Evolutionary conservation across 2,888 invertebrate species (phyloP), one percentile per base, ranked within the genome.

Genomic region (Sarcophaga subvicina): DNA sequence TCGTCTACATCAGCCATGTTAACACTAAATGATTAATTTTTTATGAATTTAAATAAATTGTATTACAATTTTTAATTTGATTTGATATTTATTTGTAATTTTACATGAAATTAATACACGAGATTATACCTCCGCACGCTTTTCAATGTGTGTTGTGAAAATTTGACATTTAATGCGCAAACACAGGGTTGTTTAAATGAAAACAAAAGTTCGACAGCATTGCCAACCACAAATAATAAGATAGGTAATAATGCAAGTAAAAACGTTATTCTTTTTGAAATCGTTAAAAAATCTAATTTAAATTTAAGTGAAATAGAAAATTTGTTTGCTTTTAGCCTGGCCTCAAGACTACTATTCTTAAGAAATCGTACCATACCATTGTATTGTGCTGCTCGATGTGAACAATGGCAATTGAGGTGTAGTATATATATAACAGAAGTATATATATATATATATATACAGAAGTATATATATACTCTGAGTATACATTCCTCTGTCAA

Each of bases 1-100:
- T 93, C 93, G 54, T 94, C 93, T 12, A 94, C 91, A 83, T 93
- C 91, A 77, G 92, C 91, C 91, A 90, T 91, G 37, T 25, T 75
- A 14, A 6, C 60, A 12, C 70, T 59, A 12, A 64, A 49, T 62
- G 14, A n/a, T 22, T 20, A 76, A 54, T 60, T 47, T 11, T 70
- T 10, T 49, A 5, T 73, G 11, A n/a, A 67, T 73, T 76, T 70
- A 3, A 22, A 22, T 12, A 62, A 2, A 12, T 70, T 25, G 8
- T 71, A 47, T 67, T 4, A 27, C 22, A 37, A 25, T 80, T 80
- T 80, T 3, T 54, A 14, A 54, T 80, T 59, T 17, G 22, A 69
- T 72, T 62, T 72, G 11, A n/a, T 5, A 76, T 75, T 70, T 73
- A 66, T 70, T 60, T 78, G 47, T 12, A 67, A 78, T 76, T 73